Conservation (phyloP, 2,797 vertebrate genomes). For the Falco berigora region DNA sequence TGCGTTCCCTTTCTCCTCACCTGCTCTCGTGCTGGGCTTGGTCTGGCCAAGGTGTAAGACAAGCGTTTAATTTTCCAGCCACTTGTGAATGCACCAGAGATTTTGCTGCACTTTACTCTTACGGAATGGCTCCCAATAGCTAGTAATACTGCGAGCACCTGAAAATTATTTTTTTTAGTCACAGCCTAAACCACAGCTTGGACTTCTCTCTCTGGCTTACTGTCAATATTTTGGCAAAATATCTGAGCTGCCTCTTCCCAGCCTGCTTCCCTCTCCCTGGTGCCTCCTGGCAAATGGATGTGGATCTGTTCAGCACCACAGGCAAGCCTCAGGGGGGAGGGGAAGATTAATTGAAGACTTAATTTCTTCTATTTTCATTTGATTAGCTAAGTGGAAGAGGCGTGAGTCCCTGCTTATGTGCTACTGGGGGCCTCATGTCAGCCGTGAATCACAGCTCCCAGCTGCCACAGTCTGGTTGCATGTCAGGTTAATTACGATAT, state of each 20-base stretch:
- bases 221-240: not conserved
- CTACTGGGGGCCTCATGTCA: not conserved
- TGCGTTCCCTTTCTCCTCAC: not conserved
- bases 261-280: not conserved
- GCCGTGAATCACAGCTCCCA: conserved; percentile 14
- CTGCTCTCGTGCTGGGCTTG: not conserved
- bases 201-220: not conserved
- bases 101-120: not conserved
- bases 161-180: not conserved
- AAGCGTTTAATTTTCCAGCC: not conserved
- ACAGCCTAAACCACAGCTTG: not conserved
- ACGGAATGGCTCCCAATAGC: fast-evolving
- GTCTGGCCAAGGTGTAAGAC: not conserved
- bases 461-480: not conserved
- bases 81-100: not conserved
- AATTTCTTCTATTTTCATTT: not conserved
- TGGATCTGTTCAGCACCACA: not conserved
- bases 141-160: fast-evolving
- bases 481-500: not conserved
- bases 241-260: not conserved
- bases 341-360: conserved; percentile 1
- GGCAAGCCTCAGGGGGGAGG: not conserved
- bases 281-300: not conserved
- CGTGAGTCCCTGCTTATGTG: not conserved
- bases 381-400: not conserved